Base-by-base conservation (phyloP, 2,113 vertebrate genomes). In the Abramis brama region DNA sequence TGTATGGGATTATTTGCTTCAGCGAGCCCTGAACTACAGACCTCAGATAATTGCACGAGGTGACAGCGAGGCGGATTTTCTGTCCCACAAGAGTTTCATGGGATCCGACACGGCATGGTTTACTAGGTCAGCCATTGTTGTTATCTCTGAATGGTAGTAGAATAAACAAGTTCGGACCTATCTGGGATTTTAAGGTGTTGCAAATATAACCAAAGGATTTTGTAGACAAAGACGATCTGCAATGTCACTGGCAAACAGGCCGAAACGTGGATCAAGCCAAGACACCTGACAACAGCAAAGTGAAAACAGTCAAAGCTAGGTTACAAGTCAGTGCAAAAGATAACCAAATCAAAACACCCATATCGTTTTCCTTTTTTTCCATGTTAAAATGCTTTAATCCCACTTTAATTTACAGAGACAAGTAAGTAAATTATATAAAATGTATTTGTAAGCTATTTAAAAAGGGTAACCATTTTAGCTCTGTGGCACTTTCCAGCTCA, bases 1-100 rank as follows among this genome's bases (percentile, higher is more conserved):
- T 88, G 64, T 68, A 82, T 3, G 6, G 75, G 87, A 87, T 90
- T 87, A 87, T 87, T 25, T 85, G 87, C 70, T 88, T 79, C 87
- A 83, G 30, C 47, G 85, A 85, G 62, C 57, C 68, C 79, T 70
- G 81, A 70, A 83, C 82, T 86, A 73, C 59, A 50, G 68, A 86
- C 43, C 62, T 87, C 75, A 25, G 79, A 78, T 87, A 88, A 90
- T 86, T 87, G 85, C 59, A 59, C 59, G 57, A 55, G 36, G 57
- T 45, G 70, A 62, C 30, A 36, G 64, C 13, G 6, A 66, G 36
- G 45, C 21, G 23, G 76, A 45, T 79, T 64, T 84, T 39, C 80
- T 25, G 33, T 77, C 52, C 60, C 57, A 36, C 27, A 55, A 47
- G 84, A 55, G 84, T 33, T 84, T 81, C 39, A 82, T 55, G 30